Conservation (phyloP, 2,888 invertebrate species). For the Hirtodrosophila duncani region DNA sequence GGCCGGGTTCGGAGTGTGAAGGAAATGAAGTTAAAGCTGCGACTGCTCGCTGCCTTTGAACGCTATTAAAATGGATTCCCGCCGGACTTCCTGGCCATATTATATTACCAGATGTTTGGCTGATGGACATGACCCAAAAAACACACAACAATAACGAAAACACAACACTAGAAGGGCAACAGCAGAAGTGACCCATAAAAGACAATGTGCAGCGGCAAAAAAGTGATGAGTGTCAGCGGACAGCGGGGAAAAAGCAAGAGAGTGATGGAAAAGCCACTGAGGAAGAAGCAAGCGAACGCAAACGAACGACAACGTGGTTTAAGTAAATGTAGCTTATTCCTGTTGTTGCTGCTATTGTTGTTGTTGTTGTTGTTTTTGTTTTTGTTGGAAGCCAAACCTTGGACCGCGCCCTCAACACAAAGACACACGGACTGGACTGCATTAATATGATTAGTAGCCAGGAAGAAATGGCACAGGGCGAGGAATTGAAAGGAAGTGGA, state of each 20-base stretch:
- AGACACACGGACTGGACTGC: slow-evolving; percentile 32
- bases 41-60: slow-evolving; percentile 21
- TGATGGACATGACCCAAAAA: slow-evolving; percentile 68
- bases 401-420: slow-evolving; percentile 30
- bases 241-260: slow-evolving; percentile 6
- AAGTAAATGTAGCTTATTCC: no score
- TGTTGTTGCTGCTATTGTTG: no score
- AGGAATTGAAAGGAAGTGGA: not conserved
- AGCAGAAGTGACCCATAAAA: slow-evolving; percentile 55
- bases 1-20: not conserved
- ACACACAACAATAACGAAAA: slow-evolving; percentile 13
- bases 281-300: slow-evolving; percentile 15
- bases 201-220: slow-evolving; percentile 58
- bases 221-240: slow-evolving; percentile 44
- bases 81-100: slow-evolving; percentile 70
- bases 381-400: slow-evolving; percentile 18
- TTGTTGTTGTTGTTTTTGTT: no score
- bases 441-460: slow-evolving; percentile 65
- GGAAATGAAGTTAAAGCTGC: slow-evolving; percentile 6
- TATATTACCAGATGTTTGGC: slow-evolving; percentile 60
- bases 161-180: not conserved
- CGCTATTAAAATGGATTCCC: slow-evolving; percentile 73
- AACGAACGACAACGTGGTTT: slow-evolving; percentile 7
- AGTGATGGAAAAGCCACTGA: not conserved
- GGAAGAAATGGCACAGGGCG: slow-evolving; percentile 9